These are phyloP conservation scores for Cydia strobilella DNA, from an alignment of 1,140 invertebrate species.

Conservation along the genomic window DNA sequence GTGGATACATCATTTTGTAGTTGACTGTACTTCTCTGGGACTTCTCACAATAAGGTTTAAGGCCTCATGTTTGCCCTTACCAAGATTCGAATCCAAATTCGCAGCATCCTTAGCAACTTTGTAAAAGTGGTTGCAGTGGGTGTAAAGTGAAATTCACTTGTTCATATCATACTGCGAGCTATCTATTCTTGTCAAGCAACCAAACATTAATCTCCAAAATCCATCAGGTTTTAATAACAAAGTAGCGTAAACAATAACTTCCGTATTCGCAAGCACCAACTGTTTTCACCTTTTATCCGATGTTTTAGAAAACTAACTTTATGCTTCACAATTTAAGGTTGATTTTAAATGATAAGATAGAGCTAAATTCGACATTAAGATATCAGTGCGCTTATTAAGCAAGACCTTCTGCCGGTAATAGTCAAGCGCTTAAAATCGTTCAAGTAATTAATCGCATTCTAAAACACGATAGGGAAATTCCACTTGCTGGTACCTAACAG, in stretches of 20 bases:
- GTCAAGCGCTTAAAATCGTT: constrained; percentile 52
- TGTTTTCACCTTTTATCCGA: not conserved
- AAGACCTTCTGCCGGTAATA: constrained; percentile 1
- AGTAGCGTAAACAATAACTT: constrained; percentile 24
- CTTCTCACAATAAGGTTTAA: no score
- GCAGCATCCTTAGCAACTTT: not conserved
- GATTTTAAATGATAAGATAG: not conserved
- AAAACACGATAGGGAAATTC: not conserved
- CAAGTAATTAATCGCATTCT: constrained; percentile 66
- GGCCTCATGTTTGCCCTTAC: no score
- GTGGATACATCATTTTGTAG: no score
- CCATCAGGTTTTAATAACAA: constrained; percentile 18
- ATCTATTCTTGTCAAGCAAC: not conserved
- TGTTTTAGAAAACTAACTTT: not conserved
- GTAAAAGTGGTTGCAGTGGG: not conserved
- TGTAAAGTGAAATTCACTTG: not conserved
- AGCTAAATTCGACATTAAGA: not conserved
- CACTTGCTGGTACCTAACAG: not conserved
- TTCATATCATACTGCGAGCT: not conserved
- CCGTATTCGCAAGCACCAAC: not conserved
- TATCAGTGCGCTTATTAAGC: not conserved
- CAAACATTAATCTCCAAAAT: constrained; percentile 8
- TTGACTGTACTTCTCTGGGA: no score
- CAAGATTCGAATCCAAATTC: not conserved
- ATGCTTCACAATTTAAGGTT: not conserved